Evolutionary conservation across 1,140 invertebrate species (phyloP).

Genomic region (Drosophila hydei): DNA sequence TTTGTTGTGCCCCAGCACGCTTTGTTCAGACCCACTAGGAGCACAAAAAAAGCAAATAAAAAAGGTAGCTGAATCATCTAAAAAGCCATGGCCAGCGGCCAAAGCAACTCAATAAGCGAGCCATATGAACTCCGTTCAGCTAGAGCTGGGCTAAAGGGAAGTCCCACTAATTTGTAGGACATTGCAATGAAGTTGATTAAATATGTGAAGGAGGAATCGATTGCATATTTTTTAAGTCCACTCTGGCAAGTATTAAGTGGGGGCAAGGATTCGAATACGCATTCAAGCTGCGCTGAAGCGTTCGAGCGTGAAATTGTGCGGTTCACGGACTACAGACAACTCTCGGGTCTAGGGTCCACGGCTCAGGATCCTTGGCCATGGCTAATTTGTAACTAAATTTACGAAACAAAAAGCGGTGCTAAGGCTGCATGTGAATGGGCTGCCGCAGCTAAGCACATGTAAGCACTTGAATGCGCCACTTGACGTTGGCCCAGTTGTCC

Average conservation of each 20-base stretch:
- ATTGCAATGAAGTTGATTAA: conserved; percentile 63
- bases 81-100: conserved; percentile 67
- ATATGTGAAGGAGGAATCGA: conserved; percentile 57
- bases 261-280: conserved; percentile 23
- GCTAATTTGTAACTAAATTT: conserved; percentile 76
- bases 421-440: conserved; percentile 18
- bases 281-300: conserved; percentile 36
- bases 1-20: conserved; percentile 57
- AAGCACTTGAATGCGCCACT: conserved; percentile 73
- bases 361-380: conserved; percentile 25
- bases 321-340: conserved; percentile 2
- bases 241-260: not conserved
- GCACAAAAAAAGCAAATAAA: conserved; percentile 9
- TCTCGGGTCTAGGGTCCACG: not conserved
- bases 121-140: conserved; percentile 26
- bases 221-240: conserved; percentile 30
- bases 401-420: conserved; percentile 51
- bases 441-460: conserved; percentile 62
- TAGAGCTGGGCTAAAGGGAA: conserved; percentile 45
- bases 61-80: conserved; percentile 56
- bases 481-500: conserved; percentile 44
- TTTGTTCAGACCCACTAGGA: conserved; percentile 44
- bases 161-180: conserved; percentile 67
- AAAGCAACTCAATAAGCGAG: conserved; percentile 74
- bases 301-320: conserved; percentile 49